A percentile compares a stretch with the other conserved stretches of the same genome.
Evolutionary conservation across 2,888 invertebrate genomes (phyloP).

Genomic region (Cyclophora albipunctata): DNA sequence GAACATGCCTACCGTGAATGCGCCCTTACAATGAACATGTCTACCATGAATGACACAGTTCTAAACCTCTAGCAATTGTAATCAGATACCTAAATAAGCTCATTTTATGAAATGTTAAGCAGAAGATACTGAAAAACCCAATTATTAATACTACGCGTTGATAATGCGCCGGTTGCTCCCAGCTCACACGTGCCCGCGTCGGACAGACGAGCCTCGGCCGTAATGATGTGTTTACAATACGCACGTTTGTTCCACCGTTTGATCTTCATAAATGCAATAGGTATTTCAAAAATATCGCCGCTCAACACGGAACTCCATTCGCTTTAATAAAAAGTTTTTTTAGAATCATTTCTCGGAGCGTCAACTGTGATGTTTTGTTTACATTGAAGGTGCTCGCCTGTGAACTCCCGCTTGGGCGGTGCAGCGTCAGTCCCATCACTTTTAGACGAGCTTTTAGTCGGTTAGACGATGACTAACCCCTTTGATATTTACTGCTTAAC

Average conservation of each 20-base stretch:
- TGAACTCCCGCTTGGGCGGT: conserved; percentile 20
- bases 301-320: conserved; percentile 44
- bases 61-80: too few species aligned
- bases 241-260: conserved; percentile 68
- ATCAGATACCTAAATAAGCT: too few species aligned
- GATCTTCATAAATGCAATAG: conserved; percentile 75
- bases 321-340: conserved; percentile 58
- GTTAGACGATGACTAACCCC: too few species aligned
- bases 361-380: conserved; percentile 69
- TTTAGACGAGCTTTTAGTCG: too few species aligned
- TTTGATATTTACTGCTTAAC: too few species aligned
- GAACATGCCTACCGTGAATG: too few species aligned
- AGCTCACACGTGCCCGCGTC: conserved; percentile 21
- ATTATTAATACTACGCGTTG: background rate
- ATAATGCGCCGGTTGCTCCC: conserved; percentile 38
- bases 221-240: conserved; percentile 67
- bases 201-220: conserved; percentile 7
- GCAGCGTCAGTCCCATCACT: too few species aligned
- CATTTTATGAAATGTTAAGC: too few species aligned
- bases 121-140: too few species aligned
- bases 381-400: conserved; percentile 58
- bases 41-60: too few species aligned
- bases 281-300: conserved; percentile 69
- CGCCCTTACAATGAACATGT: too few species aligned
- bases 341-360: conserved; percentile 64